A percentile compares a stretch with the other conserved stretches of the same genome.
These are phyloP conservation scores for Andrena marginata DNA, from an alignment of 2,888 invertebrate genomes.

Conservation along the genomic window DNA sequence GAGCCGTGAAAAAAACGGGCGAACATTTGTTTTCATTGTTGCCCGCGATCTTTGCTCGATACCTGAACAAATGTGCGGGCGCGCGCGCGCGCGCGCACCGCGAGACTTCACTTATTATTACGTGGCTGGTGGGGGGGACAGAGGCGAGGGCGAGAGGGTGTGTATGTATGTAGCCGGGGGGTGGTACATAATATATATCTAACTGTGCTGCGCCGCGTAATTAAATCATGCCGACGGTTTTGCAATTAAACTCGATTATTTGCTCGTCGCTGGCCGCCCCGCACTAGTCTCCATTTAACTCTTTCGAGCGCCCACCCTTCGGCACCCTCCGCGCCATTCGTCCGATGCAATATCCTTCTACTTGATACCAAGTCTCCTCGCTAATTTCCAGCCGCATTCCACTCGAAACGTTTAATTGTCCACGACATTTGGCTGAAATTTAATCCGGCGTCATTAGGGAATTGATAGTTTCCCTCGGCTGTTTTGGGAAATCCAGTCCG, in stretches of 20 bases:
- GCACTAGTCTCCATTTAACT: constrained; percentile 81
- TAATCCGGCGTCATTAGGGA: background rate
- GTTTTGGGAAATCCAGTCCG: too few species aligned
- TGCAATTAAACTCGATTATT: constrained; percentile 85
- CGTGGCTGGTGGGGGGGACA: constrained; percentile 58
- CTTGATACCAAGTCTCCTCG: constrained; percentile 49
- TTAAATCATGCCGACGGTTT: constrained; percentile 85
- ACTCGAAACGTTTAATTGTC: constrained; percentile 39
- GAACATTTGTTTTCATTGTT: constrained; percentile 16
- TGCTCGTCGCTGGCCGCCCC: constrained; percentile 81
- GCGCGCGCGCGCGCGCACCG: constrained; percentile 16
- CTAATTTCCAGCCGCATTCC: constrained; percentile 50
- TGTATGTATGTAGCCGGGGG: constrained; percentile 40
- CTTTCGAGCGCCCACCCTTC: constrained; percentile 77
- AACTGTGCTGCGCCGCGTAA: constrained; percentile 80
- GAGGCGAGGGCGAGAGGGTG: constrained; percentile 24
- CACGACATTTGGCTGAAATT: constrained; percentile 37
- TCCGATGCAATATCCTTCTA: constrained; percentile 61
- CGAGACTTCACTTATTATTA: constrained; percentile 76
- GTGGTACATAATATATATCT: constrained; percentile 70
- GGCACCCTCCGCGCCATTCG: constrained; percentile 61
- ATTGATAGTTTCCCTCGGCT: background rate
- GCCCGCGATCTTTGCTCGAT: constrained; percentile 41
- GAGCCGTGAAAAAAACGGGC: background rate
- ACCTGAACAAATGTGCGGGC: constrained; percentile 36